phyloP scores from a whole-genome alignment of 2,113 vertebrate species.

The Prietella phreatophila region DNA sequence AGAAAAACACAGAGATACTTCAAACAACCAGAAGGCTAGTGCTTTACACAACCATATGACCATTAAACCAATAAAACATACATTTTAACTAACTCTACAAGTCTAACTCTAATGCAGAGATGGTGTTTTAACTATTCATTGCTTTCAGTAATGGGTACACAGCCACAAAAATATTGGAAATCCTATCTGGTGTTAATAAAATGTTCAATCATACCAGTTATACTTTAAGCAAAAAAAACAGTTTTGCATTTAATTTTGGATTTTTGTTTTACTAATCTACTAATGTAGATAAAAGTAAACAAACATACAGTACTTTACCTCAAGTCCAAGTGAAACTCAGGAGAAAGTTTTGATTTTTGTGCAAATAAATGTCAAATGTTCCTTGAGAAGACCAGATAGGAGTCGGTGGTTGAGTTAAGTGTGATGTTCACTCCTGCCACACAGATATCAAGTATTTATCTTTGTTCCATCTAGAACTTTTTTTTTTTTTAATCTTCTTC shows the following conservation, averaged over 20 bases:
- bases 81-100: not conserved
- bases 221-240: not conserved
- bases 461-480: constrained; percentile 52
- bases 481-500: constrained; percentile 57
- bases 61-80: not conserved
- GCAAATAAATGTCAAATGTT: not conserved
- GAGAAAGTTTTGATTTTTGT: constrained; percentile 25
- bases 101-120: not conserved
- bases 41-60: not conserved
- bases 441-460: constrained; percentile 59
- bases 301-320: constrained; percentile 42
- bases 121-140: not conserved
- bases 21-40: not conserved
- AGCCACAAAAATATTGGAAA: not conserved
- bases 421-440: constrained; percentile 43
- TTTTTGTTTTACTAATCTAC: not conserved
- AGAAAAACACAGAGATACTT: not conserved
- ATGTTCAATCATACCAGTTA: not conserved
- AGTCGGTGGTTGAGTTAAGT: constrained; percentile 5
- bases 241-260: not conserved
- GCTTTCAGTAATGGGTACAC: not conserved
- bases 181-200: not conserved
- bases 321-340: constrained; percentile 19
- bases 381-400: constrained; percentile 5
- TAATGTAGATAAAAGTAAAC: not conserved